Conservation (phyloP, 2,888 invertebrate genomes). For the Agriotes lineatus region DNA sequence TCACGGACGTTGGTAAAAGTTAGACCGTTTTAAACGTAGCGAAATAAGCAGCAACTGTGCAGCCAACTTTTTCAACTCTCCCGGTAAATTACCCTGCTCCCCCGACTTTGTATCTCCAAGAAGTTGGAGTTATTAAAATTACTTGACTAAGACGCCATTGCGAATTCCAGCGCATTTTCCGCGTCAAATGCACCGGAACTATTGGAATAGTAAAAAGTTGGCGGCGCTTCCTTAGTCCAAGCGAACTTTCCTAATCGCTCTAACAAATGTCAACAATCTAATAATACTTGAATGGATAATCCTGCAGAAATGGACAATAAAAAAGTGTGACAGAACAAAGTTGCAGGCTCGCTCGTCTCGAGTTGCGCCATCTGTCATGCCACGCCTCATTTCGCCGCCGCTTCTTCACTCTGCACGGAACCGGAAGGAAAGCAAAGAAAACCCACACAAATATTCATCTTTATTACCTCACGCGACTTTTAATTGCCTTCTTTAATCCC, state of each 20-base stretch:
- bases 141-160: not conserved
- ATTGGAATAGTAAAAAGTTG: constrained; percentile 7
- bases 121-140: constrained; percentile 3
- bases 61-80: no score
- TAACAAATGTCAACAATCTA: constrained; percentile 44
- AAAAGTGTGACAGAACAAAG: constrained; percentile 60
- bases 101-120: not conserved
- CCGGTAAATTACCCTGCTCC: not conserved
- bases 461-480: constrained; percentile 61
- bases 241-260: constrained; percentile 32
- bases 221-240: constrained; percentile 10
- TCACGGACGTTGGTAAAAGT: no score
- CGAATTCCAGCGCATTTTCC: not conserved
- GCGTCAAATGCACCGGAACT: not conserved
- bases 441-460: constrained; percentile 59
- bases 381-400: constrained; percentile 61
- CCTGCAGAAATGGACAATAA: constrained; percentile 55
- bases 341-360: constrained; percentile 54
- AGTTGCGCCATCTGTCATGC: constrained; percentile 61
- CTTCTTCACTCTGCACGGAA: constrained; percentile 56
- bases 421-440: constrained; percentile 53
- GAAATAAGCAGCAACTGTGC: no score
- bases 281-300: constrained; percentile 55
- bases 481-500: constrained; percentile 60
- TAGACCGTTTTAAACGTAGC: no score